These are phyloP conservation scores for Hemicrepidius hirtus DNA, from an alignment of 2,888 invertebrate species.

Conservation along the genomic window DNA sequence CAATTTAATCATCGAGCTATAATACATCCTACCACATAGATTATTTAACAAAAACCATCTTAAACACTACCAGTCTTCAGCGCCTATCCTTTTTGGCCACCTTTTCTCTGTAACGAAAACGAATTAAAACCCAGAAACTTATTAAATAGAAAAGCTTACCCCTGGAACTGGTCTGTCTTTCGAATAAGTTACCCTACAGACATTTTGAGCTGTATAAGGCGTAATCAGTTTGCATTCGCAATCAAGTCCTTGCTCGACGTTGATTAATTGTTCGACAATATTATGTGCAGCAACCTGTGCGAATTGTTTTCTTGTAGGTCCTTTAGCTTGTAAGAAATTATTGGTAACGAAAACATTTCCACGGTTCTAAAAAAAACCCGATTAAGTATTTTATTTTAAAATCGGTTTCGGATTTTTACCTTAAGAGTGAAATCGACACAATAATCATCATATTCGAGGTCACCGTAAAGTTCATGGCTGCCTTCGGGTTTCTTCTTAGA, in stretches of 20 bases:
- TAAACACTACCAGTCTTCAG: slow-evolving; percentile 38
- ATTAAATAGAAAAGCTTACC: slow-evolving; percentile 26
- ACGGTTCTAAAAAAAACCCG: slow-evolving; percentile 72
- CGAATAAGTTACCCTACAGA: slow-evolving; percentile 62
- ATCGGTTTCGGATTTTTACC: too few relatives aligned
- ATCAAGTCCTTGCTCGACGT: slow-evolving; percentile 70
- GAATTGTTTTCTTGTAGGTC: slow-evolving; percentile 78
- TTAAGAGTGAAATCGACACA: slow-evolving; percentile 81
- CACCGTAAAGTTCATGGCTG: slow-evolving; percentile 74
- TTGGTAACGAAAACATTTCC: slow-evolving; percentile 80
- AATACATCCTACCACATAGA: slow-evolving; percentile 14
- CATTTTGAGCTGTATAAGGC: slow-evolving; percentile 62
- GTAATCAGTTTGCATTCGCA: slow-evolving; percentile 69
- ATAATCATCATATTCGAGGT: slow-evolving; percentile 76
- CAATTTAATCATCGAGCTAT: slow-evolving; percentile 10
- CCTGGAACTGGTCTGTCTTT: slow-evolving; percentile 57
- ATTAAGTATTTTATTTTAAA: neutral
- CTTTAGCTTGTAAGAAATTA: slow-evolving; percentile 75
- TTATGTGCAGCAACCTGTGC: slow-evolving; percentile 74
- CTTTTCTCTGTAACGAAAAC: slow-evolving; percentile 39
- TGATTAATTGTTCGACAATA: slow-evolving; percentile 71
- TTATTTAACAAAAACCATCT: neutral
- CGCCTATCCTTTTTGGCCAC: slow-evolving; percentile 41
- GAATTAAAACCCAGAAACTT: neutral
- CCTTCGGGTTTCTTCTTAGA: slow-evolving; percentile 78